Evolutionary conservation across 2,797 vertebrate species (phyloP), one percentile per base, ranked within the genome.

Genomic region (Melanogrammus aeglefinus): DNA sequence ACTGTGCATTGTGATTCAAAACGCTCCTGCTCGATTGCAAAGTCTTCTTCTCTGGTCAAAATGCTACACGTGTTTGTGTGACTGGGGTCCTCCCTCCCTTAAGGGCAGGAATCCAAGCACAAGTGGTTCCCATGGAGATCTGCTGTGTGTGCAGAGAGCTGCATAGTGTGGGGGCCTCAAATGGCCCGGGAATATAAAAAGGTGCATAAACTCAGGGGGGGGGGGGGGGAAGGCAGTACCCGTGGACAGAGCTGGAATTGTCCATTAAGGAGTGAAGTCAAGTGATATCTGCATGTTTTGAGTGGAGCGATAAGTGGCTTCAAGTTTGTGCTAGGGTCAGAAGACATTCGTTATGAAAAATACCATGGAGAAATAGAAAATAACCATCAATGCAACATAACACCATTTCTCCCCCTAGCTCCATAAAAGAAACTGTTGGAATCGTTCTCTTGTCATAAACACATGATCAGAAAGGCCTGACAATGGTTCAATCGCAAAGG

Each of bases 41-140:
- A 76, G 75, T 80, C 69, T 33, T 77, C 57, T 76, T 78, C 86
- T 76, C 75, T 76, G 27, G 24, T 74, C 76, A 72, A 83, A 79
- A 78, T 71, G n/a, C 44, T 16, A n/a, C 51, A 31, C 14, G 31
- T 41, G 66, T 31, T 16, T 33, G 27, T 71, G 57, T 71, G 24
- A 71, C 24, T 71, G 69, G 6, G 70, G 13, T 82, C 78, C 35
- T 71, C 41, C 35, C 63, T 21, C 47, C 79, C 83, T 84, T 75
- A 80, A 73, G 80, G 82, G 81, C 77, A 79, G 80, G 44, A 66
- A 44, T 76, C 57, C 69, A 73, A 81, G 79, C 79, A 75, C 16
- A 38, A 77, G n/a, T 77, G 75, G 83, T 89, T 88, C 83, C 88
- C 83, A 88, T 88, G 86, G 85, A 12, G 79, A 90, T 78, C n/a